Evolutionary conservation across 2,888 invertebrate species (phyloP), one percentile per base, ranked within the genome.

Genomic region (Pherbina coryleti): DNA sequence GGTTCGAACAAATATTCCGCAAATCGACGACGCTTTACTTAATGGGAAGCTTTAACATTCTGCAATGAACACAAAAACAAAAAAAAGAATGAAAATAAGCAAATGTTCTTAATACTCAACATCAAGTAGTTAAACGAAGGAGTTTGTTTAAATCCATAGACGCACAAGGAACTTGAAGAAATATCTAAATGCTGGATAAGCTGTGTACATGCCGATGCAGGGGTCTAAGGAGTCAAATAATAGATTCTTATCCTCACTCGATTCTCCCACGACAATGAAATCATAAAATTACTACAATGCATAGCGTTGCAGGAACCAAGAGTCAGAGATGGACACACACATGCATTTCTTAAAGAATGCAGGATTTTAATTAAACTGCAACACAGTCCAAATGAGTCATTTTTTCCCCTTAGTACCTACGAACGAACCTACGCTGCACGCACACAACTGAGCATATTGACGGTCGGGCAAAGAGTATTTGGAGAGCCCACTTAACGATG

Each of bases 1-100:
- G 22, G 22, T 19, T 22, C 14, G 9, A 28, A 5, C 60, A 60
- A 22, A n/a, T 17, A 11, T 17, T 67, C 67, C 22, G 31, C 37
- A 67, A 67, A 67, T 67, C 37, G 37, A 34, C 14, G 19, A n/a
- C 37, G 31, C 31, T 67, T 67, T 22, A 67, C 19, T 67, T 67
- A 67, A 67, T 67, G 67, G 67, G 19, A 37, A 44, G 44, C 67
- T 67, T 67, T 67, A 22, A 34, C 5, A 22, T 22, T 11, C 44
- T 44, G 44, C 7, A 60, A 7, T 11, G 25, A 60, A n/a, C n/a
- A n/a, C n/a, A n/a, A n/a, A n/a, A n/a, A n/a, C n/a, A n/a, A n/a
- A n/a, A 55, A 19, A 7, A n/a, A 22, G 17, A 55, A 55, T 14
- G 17, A 60, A 60, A 28, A 60, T 25, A 60, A 60, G 22, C 9